Conservation (phyloP, 2,797 vertebrate genomes). For the Atherinosoma microstoma region DNA sequence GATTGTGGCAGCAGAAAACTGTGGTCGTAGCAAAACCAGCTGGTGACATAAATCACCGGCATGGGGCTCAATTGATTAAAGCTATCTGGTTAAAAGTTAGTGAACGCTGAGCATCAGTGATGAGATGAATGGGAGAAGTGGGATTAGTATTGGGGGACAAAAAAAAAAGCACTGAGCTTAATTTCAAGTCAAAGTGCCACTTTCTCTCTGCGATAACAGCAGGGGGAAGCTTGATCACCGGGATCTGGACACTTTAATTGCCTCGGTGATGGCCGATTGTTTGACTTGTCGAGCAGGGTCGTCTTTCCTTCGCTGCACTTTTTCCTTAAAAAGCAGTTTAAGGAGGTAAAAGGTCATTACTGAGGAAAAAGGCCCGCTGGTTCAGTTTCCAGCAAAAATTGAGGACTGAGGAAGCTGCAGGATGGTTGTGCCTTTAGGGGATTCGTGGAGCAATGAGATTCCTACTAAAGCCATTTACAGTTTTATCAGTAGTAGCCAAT, state of each 20-base stretch:
- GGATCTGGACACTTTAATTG: constrained; percentile 54
- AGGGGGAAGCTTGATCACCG: constrained; percentile 44
- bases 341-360: constrained; percentile 32
- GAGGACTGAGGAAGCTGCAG: constrained; percentile 18
- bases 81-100: constrained; percentile 61
- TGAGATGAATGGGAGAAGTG: constrained; percentile 26
- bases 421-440: constrained; percentile 49
- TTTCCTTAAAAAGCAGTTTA: constrained; percentile 26
- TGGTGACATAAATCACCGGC: constrained; percentile 70
- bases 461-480: constrained; percentile 62
- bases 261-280: constrained; percentile 42
- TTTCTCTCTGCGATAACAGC: constrained; percentile 43
- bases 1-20: constrained; percentile 61
- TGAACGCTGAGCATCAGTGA: constrained; percentile 44
- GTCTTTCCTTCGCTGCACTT: constrained; percentile 34
- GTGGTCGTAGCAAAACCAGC: constrained; percentile 54
- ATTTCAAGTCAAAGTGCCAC: constrained; percentile 59
- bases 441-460: constrained; percentile 58
- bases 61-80: constrained; percentile 66
- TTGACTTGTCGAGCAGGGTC: constrained; percentile 21
- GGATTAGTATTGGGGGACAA: constrained; percentile 23
- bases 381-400: constrained; percentile 51
- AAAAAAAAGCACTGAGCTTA: constrained; percentile 48
- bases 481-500: constrained; percentile 72
- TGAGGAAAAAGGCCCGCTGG: constrained; percentile 15